Conservation (phyloP, 1,140 invertebrate species). For the Zaprionus davidi region DNA sequence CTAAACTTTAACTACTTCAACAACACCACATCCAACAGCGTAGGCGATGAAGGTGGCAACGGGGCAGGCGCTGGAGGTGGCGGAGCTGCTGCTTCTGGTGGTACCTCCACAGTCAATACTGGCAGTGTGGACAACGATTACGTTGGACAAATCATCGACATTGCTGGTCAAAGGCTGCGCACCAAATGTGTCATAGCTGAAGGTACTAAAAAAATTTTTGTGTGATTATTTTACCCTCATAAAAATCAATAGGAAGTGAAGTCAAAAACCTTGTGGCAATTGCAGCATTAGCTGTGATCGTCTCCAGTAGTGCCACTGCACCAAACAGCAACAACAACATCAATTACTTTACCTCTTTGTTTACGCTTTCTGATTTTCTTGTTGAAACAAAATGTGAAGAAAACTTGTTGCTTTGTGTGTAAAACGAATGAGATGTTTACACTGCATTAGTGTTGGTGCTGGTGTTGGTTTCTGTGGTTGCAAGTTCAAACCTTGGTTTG, state of each 20-base stretch:
- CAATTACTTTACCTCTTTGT: constrained; percentile 35
- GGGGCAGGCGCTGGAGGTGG: constrained; percentile 38
- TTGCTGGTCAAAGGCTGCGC: constrained; percentile 94
- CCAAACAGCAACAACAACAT: neutral
- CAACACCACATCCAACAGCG: constrained; percentile 84
- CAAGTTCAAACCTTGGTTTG: constrained; percentile 27
- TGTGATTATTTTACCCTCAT: neutral
- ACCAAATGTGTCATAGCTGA: constrained; percentile 96
- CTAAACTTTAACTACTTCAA: constrained; percentile 92
- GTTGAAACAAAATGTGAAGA: constrained; percentile 31
- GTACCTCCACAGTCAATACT: constrained; percentile 63
- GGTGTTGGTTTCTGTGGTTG: constrained; percentile 19
- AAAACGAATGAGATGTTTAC: constrained; percentile 38
- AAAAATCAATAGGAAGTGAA: constrained; percentile 67
- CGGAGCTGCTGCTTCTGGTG: constrained; percentile 27
- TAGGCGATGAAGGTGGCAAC: constrained; percentile 46
- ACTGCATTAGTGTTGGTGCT: constrained; percentile 26
- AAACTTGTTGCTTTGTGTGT: constrained; percentile 59
- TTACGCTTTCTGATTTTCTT: constrained; percentile 66
- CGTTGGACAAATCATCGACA: constrained; percentile 95
- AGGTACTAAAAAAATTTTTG: constrained; percentile 86
- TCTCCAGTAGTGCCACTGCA: neutral
- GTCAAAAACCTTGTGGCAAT: constrained; percentile 9
- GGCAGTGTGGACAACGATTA: constrained; percentile 91
- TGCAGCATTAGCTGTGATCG: constrained; percentile 18